Base-by-base conservation (phyloP, 1,140 invertebrate genomes). In the Macrosteles quadrilineatus region DNA sequence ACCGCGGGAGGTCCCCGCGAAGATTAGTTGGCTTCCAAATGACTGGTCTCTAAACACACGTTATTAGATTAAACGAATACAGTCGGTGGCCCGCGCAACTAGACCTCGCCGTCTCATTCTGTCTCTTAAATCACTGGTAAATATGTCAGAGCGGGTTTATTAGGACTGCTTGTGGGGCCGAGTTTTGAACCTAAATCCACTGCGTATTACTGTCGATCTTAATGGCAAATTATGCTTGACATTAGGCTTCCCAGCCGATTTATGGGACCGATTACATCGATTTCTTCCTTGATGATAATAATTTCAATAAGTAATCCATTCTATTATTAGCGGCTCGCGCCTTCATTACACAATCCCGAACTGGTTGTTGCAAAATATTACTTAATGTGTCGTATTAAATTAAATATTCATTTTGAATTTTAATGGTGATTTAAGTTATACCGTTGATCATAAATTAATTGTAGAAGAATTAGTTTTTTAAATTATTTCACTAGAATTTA, bases 41-140 rank as follows among this genome's bases (percentile, higher is more conserved):
- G 55, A 59, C 55, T 59, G 55, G 55, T n/a, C 55, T 59, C 55
- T 59, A 59, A 59, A 59, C 55, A 59, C 55, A 59, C 55, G 55
- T 59, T 59, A 59, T 59, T 59, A 59, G 55, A 59, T 59, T 59
- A 59, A 59, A 59, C 55, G 55, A 59, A 59, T 59, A 59, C 55
- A 59, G 55, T 59, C 55, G 55, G 55, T 59, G 55, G 47, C 55
- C 21, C 14, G 4, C 27, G 25, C 21, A 59, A 59, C 55, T 59
- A 59, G 55, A 59, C 55, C 55, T 23, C 47, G 21, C 23, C 55
- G 4, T 25, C 25, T 59, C 21, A 59, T 25, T 12, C 55, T 30
- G 55, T 30, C 55, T 59, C 55, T 29, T 59, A 59, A 59, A 59
- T 59, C 55, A 59, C 55, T n/a, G 27, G 21, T 59, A 59, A 59